These are phyloP conservation scores for Napeogenes sylphis DNA, from an alignment of 2,888 invertebrate genomes.

Conservation along the genomic window DNA sequence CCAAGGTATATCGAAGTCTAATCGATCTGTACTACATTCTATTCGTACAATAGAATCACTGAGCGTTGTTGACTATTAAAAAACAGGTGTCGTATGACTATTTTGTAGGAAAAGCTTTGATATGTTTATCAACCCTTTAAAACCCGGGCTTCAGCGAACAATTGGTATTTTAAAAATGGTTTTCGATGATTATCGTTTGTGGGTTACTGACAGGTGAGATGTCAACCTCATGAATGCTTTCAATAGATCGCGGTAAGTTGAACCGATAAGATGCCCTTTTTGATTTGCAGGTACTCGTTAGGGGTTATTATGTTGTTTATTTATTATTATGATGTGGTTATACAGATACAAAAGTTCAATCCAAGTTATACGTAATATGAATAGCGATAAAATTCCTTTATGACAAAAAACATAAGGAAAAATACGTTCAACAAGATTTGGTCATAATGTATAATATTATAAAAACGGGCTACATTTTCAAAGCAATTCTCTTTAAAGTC, in stretches of 20 bases:
- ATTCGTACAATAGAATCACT: slow-evolving; percentile 55
- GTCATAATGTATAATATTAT: slow-evolving; percentile 1
- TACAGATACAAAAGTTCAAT: too few species aligned
- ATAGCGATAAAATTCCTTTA: too few species aligned
- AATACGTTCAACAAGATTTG: neutral
- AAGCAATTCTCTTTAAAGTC: neutral
- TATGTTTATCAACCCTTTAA: slow-evolving; percentile 75
- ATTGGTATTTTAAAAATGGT: slow-evolving; percentile 64
- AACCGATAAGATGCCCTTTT: slow-evolving; percentile 58
- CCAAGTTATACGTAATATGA: too few species aligned
- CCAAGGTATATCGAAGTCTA: slow-evolving; percentile 53
- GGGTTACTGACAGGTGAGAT: slow-evolving; percentile 75
- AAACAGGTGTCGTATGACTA: slow-evolving; percentile 66
- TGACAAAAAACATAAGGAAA: too few species aligned
- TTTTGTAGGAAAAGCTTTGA: slow-evolving; percentile 57
- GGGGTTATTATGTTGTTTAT: slow-evolving; percentile 41
- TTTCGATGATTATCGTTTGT: slow-evolving; percentile 65
- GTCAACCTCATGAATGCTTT: slow-evolving; percentile 61
- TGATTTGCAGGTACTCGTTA: slow-evolving; percentile 43
- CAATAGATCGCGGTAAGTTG: slow-evolving; percentile 53
- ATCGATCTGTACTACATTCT: slow-evolving; percentile 68
- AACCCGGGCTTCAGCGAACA: slow-evolving; percentile 50
- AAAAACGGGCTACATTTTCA: slow-evolving; percentile 29
- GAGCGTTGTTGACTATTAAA: slow-evolving; percentile 54
- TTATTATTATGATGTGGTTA: slow-evolving; percentile 15